phyloP scores from a whole-genome alignment of 2,113 vertebrate genomes.

The Eurypyga helias region DNA sequence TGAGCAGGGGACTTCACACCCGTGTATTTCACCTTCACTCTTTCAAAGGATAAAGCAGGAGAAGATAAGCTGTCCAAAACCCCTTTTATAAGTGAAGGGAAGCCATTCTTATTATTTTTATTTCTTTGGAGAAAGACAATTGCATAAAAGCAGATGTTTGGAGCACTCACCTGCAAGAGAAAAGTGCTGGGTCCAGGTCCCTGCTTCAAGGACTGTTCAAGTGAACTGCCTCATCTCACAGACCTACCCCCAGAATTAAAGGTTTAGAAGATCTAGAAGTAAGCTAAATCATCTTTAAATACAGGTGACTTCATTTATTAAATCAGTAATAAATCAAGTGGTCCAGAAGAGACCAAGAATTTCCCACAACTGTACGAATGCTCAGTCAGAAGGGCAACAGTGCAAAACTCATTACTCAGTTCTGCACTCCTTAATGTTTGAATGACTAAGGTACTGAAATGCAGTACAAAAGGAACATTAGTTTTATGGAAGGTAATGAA shows the following conservation, averaged over 20 bases:
- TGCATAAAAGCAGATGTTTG: neutral
- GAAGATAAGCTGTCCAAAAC: neutral
- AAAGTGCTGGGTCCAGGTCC: neutral
- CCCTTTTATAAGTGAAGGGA: neutral
- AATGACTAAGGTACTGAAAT: conserved; percentile 2
- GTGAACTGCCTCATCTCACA: neutral
- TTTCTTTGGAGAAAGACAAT: neutral
- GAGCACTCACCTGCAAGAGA: neutral
- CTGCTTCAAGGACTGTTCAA: neutral
- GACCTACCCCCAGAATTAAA: neutral
- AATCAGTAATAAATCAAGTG: neutral
- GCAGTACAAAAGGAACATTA: neutral
- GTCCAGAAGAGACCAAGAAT: neutral
- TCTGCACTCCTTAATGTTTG: conserved; percentile 16
- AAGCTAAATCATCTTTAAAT: neutral
- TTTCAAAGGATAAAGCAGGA: neutral
- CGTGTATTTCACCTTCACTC: neutral
- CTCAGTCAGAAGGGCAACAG: neutral
- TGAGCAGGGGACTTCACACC: neutral
- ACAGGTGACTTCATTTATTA: neutral
- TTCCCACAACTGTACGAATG: neutral
- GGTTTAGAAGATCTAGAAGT: neutral
- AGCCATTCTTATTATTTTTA: neutral
- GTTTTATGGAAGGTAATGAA: neutral
- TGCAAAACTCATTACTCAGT: conserved; percentile 21